Evolutionary conservation across 2,113 vertebrate genomes (phyloP), one percentile per base, ranked within the genome.

Genomic region (Vanacampus margaritifer): DNA sequence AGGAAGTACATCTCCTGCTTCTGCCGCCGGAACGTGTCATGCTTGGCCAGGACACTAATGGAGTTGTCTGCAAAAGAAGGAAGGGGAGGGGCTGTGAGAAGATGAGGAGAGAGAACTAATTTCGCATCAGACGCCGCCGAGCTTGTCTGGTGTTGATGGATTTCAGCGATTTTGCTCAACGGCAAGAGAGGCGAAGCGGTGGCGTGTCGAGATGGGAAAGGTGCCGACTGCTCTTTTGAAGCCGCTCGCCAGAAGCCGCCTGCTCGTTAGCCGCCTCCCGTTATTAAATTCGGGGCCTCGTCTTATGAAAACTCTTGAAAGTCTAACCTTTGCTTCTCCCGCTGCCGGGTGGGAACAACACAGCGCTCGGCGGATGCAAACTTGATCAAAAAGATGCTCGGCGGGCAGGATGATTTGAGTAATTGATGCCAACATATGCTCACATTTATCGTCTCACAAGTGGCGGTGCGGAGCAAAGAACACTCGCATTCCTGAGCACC

Each of bases 1-100:
- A 99, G 89, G 68, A 98, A 93, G 76, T 99, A 98, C 11, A 95
- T 92, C 84, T 99, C 96, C 87, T 99, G 97, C 83, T 96, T 98
- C 87, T 98, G 95, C 16, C 97, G 91, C 82, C 94, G 93, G 91
- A 99, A 99, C 73, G 91, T 94, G 63, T 95, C 93, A 53, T 96
- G 97, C 84, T 96, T 97, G 75, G 97, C 94, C 78, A 98, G 84
- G 69, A 99, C 94, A 63, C 94, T 97, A 79, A 98, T 94, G 2
- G 96, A 96, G 81, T 98, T 99, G 88, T 98, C 96, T 99, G 82
- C 69, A 81, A 68, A 83, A 88, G 72, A 72, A 79, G 51, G 53
- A 68, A 70, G 80, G 79, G 67, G 51, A 65, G 53, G 35, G 16
- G 50, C 58, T 65, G 64, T 67, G 63, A 73, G 56, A 70, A 48